These are phyloP conservation scores for Cyrtorhinus lividipennis DNA, from an alignment of 1,140 invertebrate species.

Conservation along the genomic window DNA sequence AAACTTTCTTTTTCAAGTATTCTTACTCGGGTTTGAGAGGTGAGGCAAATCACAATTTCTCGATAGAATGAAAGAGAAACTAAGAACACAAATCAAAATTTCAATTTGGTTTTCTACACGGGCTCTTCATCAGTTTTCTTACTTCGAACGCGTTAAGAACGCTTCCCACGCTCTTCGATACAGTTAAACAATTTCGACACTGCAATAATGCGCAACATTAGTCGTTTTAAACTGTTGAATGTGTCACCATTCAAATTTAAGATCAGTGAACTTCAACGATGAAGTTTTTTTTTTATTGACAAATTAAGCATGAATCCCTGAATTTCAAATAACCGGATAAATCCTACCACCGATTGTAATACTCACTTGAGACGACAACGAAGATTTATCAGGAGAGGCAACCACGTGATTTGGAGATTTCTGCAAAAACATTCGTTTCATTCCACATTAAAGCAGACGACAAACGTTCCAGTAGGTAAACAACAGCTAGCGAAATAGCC, in stretches of 20 bases:
- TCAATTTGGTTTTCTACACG: no score
- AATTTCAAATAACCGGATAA: not conserved
- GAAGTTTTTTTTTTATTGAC: not conserved
- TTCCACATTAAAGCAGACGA: not conserved
- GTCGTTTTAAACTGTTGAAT: not conserved
- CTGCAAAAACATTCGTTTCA: slow-evolving; percentile 10
- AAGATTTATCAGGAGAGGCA: slow-evolving; percentile 19
- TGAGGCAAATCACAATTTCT: no score
- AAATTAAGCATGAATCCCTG: not conserved
- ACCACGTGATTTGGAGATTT: slow-evolving; percentile 20
- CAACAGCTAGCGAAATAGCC: not conserved
- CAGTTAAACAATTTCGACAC: slow-evolving; percentile 2
- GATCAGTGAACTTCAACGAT: not conserved
- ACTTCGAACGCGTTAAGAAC: slow-evolving; percentile 1
- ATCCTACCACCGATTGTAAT: not conserved
- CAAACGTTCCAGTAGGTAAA: not conserved
- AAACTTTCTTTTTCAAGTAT: no score
- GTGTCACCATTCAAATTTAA: not conserved
- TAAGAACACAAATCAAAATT: no score
- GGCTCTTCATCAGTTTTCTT: no score
- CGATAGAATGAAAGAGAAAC: no score
- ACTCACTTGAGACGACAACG: slow-evolving; percentile 12
- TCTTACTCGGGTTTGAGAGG: no score
- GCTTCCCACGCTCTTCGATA: slow-evolving; percentile 2
- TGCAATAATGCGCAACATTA: not conserved